Conservation (phyloP, 2,113 vertebrate genomes). For the Okapia johnstoni region DNA sequence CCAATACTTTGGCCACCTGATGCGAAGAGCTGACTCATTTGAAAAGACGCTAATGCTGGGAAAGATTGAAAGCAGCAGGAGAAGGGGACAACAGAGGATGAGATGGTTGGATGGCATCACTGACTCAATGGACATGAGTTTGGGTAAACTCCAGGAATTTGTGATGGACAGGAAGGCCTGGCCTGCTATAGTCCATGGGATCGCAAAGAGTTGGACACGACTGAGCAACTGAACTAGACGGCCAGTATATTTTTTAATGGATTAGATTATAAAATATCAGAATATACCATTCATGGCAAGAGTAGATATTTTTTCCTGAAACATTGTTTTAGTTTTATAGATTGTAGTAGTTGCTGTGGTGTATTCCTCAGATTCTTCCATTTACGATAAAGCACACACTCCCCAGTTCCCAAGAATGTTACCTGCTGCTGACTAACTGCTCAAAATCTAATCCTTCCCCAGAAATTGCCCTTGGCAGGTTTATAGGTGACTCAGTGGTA, state of each 20-base stretch:
- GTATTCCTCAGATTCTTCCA: background rate
- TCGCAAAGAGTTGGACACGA: fast-evolving
- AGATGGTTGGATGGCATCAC: background rate
- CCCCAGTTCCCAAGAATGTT: background rate
- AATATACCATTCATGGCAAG: background rate
- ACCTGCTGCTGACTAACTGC: background rate
- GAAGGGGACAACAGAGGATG: background rate
- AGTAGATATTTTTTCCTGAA: background rate
- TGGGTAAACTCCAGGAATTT: background rate
- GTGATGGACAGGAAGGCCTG: background rate
- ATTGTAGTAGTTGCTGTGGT: background rate
- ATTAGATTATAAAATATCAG: background rate
- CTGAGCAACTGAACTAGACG: background rate
- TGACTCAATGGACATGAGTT: background rate
- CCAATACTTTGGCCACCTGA: background rate
- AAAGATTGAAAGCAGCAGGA: background rate
- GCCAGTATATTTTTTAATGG: background rate
- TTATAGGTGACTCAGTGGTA: background rate
- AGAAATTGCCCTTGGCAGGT: background rate
- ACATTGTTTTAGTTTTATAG: background rate
- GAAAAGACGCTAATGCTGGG: background rate
- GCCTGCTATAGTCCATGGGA: background rate
- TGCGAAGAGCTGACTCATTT: background rate
- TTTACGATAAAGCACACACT: background rate
- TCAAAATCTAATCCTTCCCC: background rate